phyloP scores from a whole-genome alignment of 2,113 vertebrate species.

The Gallinago jamesoni region DNA sequence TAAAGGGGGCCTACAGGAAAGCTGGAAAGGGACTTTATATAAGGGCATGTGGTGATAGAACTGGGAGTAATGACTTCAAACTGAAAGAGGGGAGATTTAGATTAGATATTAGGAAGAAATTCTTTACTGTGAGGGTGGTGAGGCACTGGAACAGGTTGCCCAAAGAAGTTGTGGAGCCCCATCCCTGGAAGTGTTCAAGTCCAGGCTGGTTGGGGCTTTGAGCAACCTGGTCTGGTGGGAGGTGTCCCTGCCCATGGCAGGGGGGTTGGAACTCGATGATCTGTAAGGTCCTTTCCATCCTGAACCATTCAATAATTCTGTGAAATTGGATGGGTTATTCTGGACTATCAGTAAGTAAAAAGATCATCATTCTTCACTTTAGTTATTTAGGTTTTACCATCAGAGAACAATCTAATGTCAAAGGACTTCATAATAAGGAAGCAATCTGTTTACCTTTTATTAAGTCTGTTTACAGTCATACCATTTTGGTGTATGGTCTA shows the following conservation, averaged over 20 bases:
- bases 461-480: background rate
- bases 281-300: background rate
- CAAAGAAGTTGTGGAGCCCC: background rate
- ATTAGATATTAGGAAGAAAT: background rate
- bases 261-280: background rate
- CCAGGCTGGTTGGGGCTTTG: background rate
- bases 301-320: background rate
- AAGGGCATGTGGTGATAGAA: background rate
- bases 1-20: background rate
- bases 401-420: background rate
- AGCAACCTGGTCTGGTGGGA: background rate
- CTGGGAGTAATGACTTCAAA: background rate
- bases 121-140: background rate
- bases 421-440: background rate
- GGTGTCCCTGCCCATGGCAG: background rate
- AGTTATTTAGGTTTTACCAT: background rate
- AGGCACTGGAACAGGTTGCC: background rate
- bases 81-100: background rate
- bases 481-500: background rate
- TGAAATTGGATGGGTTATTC: background rate
- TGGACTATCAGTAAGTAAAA: background rate
- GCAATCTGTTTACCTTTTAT: background rate
- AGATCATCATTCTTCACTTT: background rate
- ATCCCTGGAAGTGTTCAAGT: background rate
- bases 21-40: background rate